Percentiles rank a stretch among this genome's conserved stretches.
These are phyloP conservation scores for Strix uralensis DNA, from an alignment of 2,113 vertebrate genomes.

Conservation along the genomic window DNA sequence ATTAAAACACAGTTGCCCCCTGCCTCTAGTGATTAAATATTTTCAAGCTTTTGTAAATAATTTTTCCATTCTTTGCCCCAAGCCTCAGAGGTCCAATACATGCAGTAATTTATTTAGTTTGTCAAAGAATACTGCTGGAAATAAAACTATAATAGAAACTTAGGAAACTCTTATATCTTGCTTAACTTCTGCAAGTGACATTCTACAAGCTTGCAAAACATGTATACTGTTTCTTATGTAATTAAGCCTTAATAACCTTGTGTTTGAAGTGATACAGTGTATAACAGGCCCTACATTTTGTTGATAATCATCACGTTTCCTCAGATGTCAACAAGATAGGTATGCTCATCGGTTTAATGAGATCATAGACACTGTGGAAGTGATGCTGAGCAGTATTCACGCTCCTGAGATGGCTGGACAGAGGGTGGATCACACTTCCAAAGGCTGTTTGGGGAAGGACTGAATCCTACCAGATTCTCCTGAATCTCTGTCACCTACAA, in stretches of 20 bases:
- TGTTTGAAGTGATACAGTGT: constrained; percentile 69
- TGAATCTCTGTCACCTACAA: neutral
- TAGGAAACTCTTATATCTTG: constrained; percentile 71
- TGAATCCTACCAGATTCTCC: neutral
- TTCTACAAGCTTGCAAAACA: constrained; percentile 70
- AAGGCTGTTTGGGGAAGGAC: neutral
- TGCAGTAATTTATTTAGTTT: constrained; percentile 81
- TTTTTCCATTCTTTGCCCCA: constrained; percentile 91
- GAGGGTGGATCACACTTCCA: neutral
- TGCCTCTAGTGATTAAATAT: constrained; percentile 97
- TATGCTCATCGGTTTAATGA: constrained; percentile 55
- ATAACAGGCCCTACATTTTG: constrained; percentile 52
- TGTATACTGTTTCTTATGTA: constrained; percentile 69
- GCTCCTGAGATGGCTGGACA: neutral
- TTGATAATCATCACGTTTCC: constrained; percentile 65
- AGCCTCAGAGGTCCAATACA: constrained; percentile 85
- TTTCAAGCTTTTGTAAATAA: constrained; percentile 98
- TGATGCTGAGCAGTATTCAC: constrained; percentile 8
- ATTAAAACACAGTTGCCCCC: constrained; percentile 96
- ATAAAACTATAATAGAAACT: constrained; percentile 72
- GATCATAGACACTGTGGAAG: constrained; percentile 22
- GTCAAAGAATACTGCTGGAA: constrained; percentile 78
- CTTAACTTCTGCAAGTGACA: constrained; percentile 67
- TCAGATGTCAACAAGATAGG: constrained; percentile 62
- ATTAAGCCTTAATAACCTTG: constrained; percentile 70